Base-by-base conservation (phyloP, 2,888 invertebrate species). In the Parelbella ahira region DNA sequence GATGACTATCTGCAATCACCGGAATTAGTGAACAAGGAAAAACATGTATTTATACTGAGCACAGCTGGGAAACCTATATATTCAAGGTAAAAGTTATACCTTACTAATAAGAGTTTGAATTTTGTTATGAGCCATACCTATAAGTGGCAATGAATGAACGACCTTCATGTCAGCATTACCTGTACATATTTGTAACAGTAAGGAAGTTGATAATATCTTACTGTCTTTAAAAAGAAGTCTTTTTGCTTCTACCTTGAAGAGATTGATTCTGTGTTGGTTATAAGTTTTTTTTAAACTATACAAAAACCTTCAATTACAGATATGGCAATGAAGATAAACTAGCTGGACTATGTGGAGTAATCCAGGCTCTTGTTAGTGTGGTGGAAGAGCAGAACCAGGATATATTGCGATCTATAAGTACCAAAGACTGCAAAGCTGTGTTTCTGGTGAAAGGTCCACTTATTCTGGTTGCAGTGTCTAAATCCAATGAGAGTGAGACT, bases 41-140 rank as follows among this genome's bases (percentile, higher is more conserved):
- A 97, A 68, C 98, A 98, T 82, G 91, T 99, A 15, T 98, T 99
- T 71, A 94, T 99, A 56, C 76, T 98, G 18, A 98, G 98, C 76
- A 94, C 96, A 60, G 97, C 98, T 5, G 98, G 98, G 1, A 99
- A 99, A 81, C 98, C 98, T 7, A 96, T 99, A 56, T 99, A 98
- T 80, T 95, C 97, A 5, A 91, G 95, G 92, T 94, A 62, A 3
- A 15, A 2, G 2, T 4, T 3, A 15, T 15, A 15, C 4, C 4
- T 15, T 15, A 3, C 15, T 15, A 15, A 3, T 15, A n/a, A n/a
- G n/a, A n/a, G n/a, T n/a, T n/a, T n/a, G n/a, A n/a, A n/a, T n/a
- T n/a, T n/a, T n/a, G n/a, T n/a, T n/a, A n/a, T n/a, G n/a, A n/a
- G n/a, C n/a, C n/a, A n/a, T n/a, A n/a, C n/a, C n/a, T n/a, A n/a